A percentile compares a stretch with the other conserved stretches of the same genome.
phyloP scores from a whole-genome alignment of 2,888 invertebrate species.

The Pemphredon lugubris region DNA sequence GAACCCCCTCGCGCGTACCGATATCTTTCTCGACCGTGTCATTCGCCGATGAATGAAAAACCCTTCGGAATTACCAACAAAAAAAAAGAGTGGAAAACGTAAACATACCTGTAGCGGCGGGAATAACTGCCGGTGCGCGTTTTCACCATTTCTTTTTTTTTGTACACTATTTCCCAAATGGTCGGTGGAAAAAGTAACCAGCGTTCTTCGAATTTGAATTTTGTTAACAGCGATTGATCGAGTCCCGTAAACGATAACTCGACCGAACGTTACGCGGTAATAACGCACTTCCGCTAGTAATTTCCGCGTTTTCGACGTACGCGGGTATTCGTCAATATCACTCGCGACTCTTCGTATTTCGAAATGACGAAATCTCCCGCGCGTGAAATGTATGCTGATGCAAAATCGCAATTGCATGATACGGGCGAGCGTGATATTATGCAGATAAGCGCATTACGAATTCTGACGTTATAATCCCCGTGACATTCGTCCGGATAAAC shows the following conservation, averaged over 20 bases:
- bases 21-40: conserved; percentile 15
- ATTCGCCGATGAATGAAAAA: conserved; percentile 23
- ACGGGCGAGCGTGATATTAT: conserved; percentile 9
- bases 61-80: conserved; percentile 9
- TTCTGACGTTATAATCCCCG: neutral
- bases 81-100: conserved; percentile 6
- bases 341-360: neutral
- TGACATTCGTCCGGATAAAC: conserved; percentile 8
- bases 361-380: neutral
- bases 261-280: too few relatives aligned
- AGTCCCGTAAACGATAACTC: too few relatives aligned
- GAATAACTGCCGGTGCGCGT: conserved; percentile 4
- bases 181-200: too few relatives aligned
- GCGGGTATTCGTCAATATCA: too few relatives aligned
- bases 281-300: too few relatives aligned
- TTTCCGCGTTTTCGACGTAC: too few relatives aligned
- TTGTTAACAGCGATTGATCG: too few relatives aligned
- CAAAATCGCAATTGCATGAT: conserved; percentile 9
- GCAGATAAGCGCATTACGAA: conserved; percentile 10
- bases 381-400: neutral
- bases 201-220: too few relatives aligned
- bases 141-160: too few relatives aligned
- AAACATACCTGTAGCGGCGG: conserved; percentile 46
- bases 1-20: conserved; percentile 45
- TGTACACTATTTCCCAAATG: too few relatives aligned